Evolutionary conservation across 2,888 invertebrate species (phyloP), one percentile per base, ranked within the genome.

Genomic region (Lucinisca nassula): DNA sequence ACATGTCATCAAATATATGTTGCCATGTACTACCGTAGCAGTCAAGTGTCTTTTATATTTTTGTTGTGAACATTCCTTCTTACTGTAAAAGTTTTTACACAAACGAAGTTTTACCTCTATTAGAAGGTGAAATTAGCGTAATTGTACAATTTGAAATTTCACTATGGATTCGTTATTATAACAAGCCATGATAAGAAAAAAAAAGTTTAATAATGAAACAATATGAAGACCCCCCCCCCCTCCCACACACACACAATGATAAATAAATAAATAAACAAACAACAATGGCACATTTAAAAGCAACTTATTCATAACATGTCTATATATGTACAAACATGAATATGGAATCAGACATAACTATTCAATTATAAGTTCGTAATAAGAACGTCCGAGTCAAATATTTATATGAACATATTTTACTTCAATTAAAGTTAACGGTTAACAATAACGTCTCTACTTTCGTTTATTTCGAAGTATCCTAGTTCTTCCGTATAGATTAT

Each of bases 401-500:
- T n/a, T n/a, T n/a, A n/a, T n/a, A n/a, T n/a, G n/a, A n/a, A n/a
- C n/a, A n/a, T n/a, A n/a, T n/a, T n/a, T n/a, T n/a, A n/a, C n/a
- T n/a, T n/a, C n/a, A n/a, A n/a, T n/a, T n/a, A n/a, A n/a, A n/a
- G n/a, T n/a, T n/a, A n/a, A n/a, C n/a, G n/a, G n/a, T n/a, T n/a
- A n/a, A 30, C 51, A 51, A 87, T 49, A 0, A 87, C 45, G 35
- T 84, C 83, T 58, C 83, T 70, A 17, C 40, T 27, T 49, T 38
- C 14, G 37, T 45, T 76, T 6, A 79, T 35, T 61, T 84, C 83
- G 24, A 84, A 79, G 27, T 79, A 79, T 12, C 74, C 73, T 4
- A 58, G 10, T 35, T 35, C 61, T 30, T 84, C 79, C 27, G 83
- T 40, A 24, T 79, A 79, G n/a, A 84, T 73, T 32, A 84, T 61